Conservation (phyloP, 2,113 vertebrate genomes). For the Laticauda laticaudata region DNA sequence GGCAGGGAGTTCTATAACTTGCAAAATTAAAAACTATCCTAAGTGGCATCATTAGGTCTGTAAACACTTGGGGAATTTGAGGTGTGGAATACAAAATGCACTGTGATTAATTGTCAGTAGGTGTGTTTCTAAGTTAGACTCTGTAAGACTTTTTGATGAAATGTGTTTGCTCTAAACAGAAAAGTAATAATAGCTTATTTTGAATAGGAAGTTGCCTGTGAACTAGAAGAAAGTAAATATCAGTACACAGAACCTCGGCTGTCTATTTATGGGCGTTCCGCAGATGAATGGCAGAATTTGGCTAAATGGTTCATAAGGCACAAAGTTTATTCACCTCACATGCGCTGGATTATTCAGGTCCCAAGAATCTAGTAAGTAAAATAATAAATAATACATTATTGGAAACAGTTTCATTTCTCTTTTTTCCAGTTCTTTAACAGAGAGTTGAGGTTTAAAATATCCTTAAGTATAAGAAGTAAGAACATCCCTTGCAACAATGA, state of each 20-base stretch:
- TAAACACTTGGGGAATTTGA: not conserved
- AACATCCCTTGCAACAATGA: constrained; percentile 2
- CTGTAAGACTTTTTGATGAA: not conserved
- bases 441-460: not conserved
- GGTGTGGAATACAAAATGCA: not conserved
- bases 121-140: not conserved
- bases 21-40: not conserved
- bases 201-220: constrained; percentile 87
- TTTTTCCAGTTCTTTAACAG: not conserved
- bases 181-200: constrained; percentile 41
- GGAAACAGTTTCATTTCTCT: not conserved
- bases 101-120: not conserved
- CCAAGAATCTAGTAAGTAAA: constrained; percentile 95
- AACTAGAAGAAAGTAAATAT: constrained; percentile 95
- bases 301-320: constrained; percentile 95
- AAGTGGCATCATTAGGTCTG: not conserved
- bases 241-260: constrained; percentile 93
- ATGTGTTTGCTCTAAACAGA: not conserved
- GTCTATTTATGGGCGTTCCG: constrained; percentile 90
- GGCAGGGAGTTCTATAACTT: not conserved
- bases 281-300: constrained; percentile 84
- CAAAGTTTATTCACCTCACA: constrained; percentile 90
- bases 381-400: not conserved
- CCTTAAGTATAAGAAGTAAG: constrained; percentile 22
- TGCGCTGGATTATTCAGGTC: constrained; percentile 97